These are phyloP conservation scores for Sycophaga agraensis DNA, from an alignment of 1,140 invertebrate species.

Conservation along the genomic window DNA sequence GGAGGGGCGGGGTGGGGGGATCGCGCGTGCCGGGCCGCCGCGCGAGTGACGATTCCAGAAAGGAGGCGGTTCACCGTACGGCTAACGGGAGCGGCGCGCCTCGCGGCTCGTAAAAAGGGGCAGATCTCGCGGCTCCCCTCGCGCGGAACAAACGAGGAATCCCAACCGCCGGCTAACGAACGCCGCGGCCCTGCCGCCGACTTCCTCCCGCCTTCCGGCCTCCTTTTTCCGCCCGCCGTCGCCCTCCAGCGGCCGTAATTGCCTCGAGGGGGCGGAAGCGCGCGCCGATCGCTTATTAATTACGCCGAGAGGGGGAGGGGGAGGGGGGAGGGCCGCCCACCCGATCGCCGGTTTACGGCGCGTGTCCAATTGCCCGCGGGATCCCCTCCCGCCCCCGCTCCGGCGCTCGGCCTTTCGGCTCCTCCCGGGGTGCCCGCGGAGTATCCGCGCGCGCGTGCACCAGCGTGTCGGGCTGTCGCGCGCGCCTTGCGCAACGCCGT, in stretches of 20 bases:
- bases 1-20: not conserved
- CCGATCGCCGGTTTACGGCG: conserved; percentile 7
- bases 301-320: not conserved
- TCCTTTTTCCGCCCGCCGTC: not conserved
- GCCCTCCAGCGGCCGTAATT: not conserved
- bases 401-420: no score
- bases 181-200: no score
- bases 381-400: not conserved
- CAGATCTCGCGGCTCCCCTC: no score
- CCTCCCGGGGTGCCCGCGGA: no score
- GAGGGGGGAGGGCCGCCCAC: not conserved
- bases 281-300: conserved; percentile 24
- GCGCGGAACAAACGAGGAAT: conserved; percentile 28
- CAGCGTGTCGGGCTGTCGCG: no score
- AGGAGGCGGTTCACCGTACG: conserved; percentile 41
- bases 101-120: not conserved
- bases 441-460: no score
- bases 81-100: conserved; percentile 35
- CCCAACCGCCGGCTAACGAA: not conserved
- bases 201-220: no score
- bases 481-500: no score
- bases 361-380: conserved; percentile 20
- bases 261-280: not conserved
- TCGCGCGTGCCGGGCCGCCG: not conserved
- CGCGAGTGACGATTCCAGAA: conserved; percentile 36